Evolutionary conservation across 2,113 vertebrate genomes (phyloP).

Genomic region (Strix aluco): DNA sequence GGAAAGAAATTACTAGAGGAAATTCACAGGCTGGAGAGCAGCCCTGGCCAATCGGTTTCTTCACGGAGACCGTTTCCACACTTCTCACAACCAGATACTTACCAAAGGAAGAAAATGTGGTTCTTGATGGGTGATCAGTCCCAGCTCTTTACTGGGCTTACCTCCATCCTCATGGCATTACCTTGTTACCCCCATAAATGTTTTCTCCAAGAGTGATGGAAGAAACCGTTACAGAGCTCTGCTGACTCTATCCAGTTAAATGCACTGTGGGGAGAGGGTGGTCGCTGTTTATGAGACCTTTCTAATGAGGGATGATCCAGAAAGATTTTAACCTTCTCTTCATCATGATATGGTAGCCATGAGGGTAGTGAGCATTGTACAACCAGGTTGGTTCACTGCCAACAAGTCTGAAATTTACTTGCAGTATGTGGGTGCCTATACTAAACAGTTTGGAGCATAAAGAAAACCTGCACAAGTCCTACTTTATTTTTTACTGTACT

Average conservation of each 20-base stretch:
- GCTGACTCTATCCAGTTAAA: neutral
- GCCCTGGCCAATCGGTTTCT: neutral
- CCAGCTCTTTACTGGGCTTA: neutral
- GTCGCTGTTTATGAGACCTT: neutral
- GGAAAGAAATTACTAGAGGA: neutral
- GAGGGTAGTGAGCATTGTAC: neutral
- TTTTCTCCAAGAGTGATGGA: neutral
- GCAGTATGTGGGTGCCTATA: neutral
- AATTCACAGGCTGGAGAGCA: neutral
- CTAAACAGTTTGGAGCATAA: neutral
- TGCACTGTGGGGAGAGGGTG: neutral
- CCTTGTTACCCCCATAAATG: neutral
- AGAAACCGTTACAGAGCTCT: neutral
- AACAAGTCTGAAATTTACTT: neutral
- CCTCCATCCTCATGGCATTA: neutral
- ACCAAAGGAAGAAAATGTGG: neutral
- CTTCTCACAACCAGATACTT: neutral
- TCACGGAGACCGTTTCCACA: neutral
- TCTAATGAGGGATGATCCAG: neutral
- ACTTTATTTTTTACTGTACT: slow-evolving; percentile 44
- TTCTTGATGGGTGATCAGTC: neutral
- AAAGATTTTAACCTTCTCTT: neutral
- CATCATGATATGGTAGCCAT: neutral
- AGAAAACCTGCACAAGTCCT: slow-evolving; percentile 39
- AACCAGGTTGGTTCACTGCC: neutral